phyloP scores from a whole-genome alignment of 2,888 invertebrate species.

The Protonemura montana region DNA sequence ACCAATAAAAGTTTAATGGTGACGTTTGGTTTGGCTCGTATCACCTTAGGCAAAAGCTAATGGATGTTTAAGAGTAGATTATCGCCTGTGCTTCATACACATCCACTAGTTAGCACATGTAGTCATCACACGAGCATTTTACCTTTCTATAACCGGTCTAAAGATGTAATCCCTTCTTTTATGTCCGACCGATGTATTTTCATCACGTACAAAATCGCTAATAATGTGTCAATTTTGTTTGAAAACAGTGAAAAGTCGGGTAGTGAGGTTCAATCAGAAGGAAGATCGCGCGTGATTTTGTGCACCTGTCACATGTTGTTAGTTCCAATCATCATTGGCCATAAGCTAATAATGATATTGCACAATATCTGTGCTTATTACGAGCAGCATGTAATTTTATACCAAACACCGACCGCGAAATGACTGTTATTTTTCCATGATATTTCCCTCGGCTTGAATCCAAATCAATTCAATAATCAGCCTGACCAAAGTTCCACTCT shows the following conservation, averaged over 20 bases:
- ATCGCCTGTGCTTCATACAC: constrained; percentile 16
- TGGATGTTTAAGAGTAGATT: constrained; percentile 29
- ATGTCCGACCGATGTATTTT: constrained; percentile 14
- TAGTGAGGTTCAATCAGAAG: background rate
- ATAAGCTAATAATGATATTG: background rate
- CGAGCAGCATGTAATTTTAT: background rate
- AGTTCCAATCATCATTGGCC: background rate
- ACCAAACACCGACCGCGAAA: background rate
- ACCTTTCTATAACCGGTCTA: constrained; percentile 14
- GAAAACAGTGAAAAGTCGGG: background rate
- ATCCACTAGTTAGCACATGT: constrained; percentile 8
- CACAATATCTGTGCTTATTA: background rate
- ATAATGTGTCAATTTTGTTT: constrained; percentile 28
- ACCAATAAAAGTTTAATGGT: constrained; percentile 40
- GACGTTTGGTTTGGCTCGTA: constrained; percentile 22
- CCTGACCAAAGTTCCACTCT: background rate
- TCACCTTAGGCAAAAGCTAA: constrained; percentile 10
- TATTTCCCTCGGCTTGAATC: background rate
- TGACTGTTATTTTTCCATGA: background rate
- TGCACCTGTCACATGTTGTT: background rate
- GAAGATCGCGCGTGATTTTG: background rate
- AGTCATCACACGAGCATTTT: constrained; percentile 15
- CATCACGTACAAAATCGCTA: constrained; percentile 15
- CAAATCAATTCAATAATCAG: background rate
- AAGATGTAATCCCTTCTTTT: constrained; percentile 19